These are phyloP conservation scores for Tapera naevia DNA, from an alignment of 2,797 vertebrate genomes.

Conservation along the genomic window DNA sequence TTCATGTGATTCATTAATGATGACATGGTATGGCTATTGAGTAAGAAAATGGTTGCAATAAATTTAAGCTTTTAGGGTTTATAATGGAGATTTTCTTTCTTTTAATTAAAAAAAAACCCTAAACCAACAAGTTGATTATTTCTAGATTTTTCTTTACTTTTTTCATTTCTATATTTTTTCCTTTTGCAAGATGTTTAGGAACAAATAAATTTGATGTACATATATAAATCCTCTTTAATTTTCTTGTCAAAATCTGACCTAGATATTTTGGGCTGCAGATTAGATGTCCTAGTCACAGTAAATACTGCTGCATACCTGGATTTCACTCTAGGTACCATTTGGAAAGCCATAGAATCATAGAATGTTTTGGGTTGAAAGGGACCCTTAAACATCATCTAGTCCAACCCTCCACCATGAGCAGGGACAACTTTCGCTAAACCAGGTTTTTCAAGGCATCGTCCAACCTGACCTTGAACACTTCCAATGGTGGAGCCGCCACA, in stretches of 20 bases:
- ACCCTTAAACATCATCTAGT: background rate
- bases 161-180: background rate
- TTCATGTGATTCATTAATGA: background rate
- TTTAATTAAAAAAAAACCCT: background rate
- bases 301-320: background rate
- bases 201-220: background rate
- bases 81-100: background rate
- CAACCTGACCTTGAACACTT: background rate
- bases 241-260: background rate
- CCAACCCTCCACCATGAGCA: fast-evolving
- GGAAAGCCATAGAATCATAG: background rate
- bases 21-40: background rate
- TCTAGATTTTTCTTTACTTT: fast-evolving
- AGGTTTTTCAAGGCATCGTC: background rate
- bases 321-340: background rate
- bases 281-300: background rate
- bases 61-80: background rate
- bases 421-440: background rate
- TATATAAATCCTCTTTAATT: background rate
- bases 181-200: background rate
- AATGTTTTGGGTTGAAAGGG: background rate
- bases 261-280: background rate
- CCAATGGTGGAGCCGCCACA: background rate
- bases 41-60: background rate
- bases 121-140: background rate